Evolutionary conservation across 2,888 invertebrate species (phyloP).

Genomic region (Coelopa pilipes): DNA sequence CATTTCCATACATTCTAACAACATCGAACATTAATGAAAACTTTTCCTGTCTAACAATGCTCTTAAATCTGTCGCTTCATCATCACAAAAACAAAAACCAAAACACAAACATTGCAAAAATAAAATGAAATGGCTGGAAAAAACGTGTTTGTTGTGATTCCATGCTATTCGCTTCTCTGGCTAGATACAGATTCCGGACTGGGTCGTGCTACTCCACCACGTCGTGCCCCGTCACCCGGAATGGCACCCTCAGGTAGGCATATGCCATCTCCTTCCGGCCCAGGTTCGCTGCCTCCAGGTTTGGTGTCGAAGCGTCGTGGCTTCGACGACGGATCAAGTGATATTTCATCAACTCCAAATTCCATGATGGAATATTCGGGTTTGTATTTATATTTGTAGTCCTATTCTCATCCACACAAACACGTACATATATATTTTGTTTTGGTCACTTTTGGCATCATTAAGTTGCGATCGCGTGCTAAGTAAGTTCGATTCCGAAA

Average conservation of each 20-base stretch:
- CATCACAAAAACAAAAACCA: too few relatives aligned
- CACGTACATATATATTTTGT: slow-evolving; percentile 1
- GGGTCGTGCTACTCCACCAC: slow-evolving; percentile 87
- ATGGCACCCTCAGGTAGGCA: slow-evolving; percentile 77
- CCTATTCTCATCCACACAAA: slow-evolving; percentile 11
- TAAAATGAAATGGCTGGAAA: too few relatives aligned
- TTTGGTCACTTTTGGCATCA: not conserved
- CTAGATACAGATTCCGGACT: slow-evolving; percentile 84
- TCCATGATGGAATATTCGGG: slow-evolving; percentile 90
- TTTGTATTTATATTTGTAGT: slow-evolving; percentile 65
- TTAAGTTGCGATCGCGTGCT: too few relatives aligned
- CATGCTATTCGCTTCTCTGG: slow-evolving; percentile 48
- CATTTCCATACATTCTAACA: too few relatives aligned
- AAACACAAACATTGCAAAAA: too few relatives aligned
- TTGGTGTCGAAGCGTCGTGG: slow-evolving; percentile 77
- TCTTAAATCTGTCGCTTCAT: too few relatives aligned
- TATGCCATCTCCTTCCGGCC: slow-evolving; percentile 86
- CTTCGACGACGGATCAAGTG: slow-evolving; percentile 83
- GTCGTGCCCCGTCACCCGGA: slow-evolving; percentile 87
- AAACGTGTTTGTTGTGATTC: not conserved
- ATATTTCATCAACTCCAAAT: slow-evolving; percentile 81
- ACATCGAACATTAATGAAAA: too few relatives aligned
- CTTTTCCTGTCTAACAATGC: too few relatives aligned
- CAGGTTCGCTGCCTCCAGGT: slow-evolving; percentile 81
- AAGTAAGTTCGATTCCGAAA: too few relatives aligned